Percentiles rank a stretch among this genome's conserved stretches.
These are phyloP conservation scores for Zaprionus nigranus DNA, from an alignment of 1,140 invertebrate genomes.

Conservation along the genomic window DNA sequence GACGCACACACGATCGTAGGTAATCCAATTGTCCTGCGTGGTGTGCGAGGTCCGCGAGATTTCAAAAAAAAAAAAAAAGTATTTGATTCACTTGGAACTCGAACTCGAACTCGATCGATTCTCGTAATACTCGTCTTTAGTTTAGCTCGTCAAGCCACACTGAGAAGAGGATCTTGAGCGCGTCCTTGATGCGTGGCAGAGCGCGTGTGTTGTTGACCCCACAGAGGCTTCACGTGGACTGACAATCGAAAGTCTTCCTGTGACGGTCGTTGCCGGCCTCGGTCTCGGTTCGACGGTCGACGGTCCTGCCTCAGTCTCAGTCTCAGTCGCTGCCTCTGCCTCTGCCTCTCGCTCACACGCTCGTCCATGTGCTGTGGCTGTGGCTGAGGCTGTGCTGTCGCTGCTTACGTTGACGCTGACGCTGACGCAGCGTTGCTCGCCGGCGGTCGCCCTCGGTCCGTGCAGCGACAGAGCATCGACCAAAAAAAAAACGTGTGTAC, in stretches of 20 bases:
- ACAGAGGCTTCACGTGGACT: constrained; percentile 84
- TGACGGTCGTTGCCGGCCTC: constrained; percentile 62
- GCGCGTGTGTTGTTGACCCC: constrained; percentile 84
- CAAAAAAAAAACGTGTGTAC: constrained; percentile 70
- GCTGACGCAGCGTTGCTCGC: constrained; percentile 28
- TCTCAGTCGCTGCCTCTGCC: constrained; percentile 13
- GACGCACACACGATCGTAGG: constrained; percentile 72
- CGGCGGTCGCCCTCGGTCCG: constrained; percentile 42
- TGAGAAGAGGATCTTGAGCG: constrained; percentile 44
- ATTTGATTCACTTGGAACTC: constrained; percentile 9
- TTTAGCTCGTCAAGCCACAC: constrained; percentile 46
- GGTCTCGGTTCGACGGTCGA: constrained; percentile 19
- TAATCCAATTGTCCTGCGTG: constrained; percentile 78
- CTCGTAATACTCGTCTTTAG: constrained; percentile 1
- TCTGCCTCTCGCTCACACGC: constrained; percentile 8
- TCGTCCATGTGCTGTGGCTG: not conserved
- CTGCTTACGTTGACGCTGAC: constrained; percentile 46
- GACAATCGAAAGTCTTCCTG: constrained; percentile 78
- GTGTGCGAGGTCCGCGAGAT: constrained; percentile 26
- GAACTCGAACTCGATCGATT: not conserved
- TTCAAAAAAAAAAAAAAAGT: constrained; percentile 28
- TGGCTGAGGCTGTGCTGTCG: constrained; percentile 45
- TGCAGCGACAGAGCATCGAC: constrained; percentile 33
- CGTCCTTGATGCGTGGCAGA: constrained; percentile 55
- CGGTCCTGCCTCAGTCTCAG: not conserved